phyloP scores from a whole-genome alignment of 2,888 invertebrate species.

The Aromia moschata region DNA sequence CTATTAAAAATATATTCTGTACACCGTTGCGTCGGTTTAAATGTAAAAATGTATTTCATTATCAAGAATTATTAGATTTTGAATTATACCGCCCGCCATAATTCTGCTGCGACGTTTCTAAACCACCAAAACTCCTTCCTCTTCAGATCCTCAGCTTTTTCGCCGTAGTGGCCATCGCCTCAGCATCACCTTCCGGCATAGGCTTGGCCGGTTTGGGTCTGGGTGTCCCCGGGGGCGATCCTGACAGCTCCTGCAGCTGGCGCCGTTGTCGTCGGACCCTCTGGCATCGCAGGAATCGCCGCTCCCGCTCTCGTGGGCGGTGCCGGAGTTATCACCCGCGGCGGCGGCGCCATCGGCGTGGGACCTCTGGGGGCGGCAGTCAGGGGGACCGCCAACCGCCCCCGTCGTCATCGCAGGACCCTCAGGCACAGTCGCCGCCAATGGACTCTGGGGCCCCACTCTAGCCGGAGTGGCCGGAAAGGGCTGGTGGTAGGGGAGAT shows the following conservation, averaged over 20 bases:
- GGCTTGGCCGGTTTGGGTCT: conserved; percentile 34
- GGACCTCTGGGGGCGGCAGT: conserved; percentile 49
- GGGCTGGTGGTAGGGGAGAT: conserved; percentile 13
- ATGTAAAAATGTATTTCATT: too few species aligned
- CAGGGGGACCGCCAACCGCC: conserved; percentile 50
- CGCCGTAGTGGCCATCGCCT: conserved; percentile 41
- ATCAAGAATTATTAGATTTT: too few species aligned
- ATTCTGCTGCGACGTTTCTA: too few species aligned
- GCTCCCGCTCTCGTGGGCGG: conserved; percentile 28
- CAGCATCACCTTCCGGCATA: conserved; percentile 39
- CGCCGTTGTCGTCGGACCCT: conserved; percentile 34
- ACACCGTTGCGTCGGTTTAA: too few species aligned
- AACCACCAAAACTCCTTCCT: too few species aligned
- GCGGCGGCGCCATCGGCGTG: conserved; percentile 42
- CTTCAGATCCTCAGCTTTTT: conserved; percentile 38
- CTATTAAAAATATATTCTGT: too few species aligned
- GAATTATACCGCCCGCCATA: too few species aligned
- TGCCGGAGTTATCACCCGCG: conserved; percentile 32
- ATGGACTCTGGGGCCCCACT: conserved; percentile 58
- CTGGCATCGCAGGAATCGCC: neutral
- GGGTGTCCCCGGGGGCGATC: conserved; percentile 32
- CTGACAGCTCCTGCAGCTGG: conserved; percentile 33
- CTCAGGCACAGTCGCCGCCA: conserved; percentile 53
- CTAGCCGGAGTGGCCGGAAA: conserved; percentile 44
- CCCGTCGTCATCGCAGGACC: conserved; percentile 53